Evolutionary conservation across 2,888 invertebrate genomes (phyloP), one percentile per base, ranked within the genome.

Genomic region (Tubulanus polymorphus): DNA sequence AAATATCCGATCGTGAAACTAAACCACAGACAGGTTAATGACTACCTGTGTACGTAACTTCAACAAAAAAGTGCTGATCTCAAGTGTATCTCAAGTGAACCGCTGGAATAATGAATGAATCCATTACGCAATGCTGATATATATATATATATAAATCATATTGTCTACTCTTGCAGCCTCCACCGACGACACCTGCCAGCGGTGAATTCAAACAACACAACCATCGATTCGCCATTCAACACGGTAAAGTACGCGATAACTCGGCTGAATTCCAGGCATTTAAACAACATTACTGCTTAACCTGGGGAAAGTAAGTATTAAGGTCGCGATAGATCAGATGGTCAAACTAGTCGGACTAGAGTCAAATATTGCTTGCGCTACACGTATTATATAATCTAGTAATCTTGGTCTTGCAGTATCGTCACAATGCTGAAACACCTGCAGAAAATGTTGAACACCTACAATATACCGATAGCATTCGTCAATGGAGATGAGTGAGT

Each of bases 141-240:
- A n/a, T n/a, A n/a, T n/a, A n/a, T n/a, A n/a, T n/a, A n/a, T n/a
- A n/a, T n/a, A 26, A 26, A 53, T 5, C 23, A 15, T 32, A 12
- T 28, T 30, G 12, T 35, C 18, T 27, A 30, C 48, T 47, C 15
- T 59, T 66, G 37, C 61, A 77, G 77, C 76, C 77, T 12, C 77
- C 78, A 45, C 76, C 78, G 0, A 76, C 78, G 1, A 77, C 78
- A 5, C 76, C 77, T n/a, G 72, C 73, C 8, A 71, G 68, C 56
- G 73, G 69, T 12, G 74, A 75, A 26, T 64, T 68, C 48, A 71
- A 71, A 51, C 64, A 69, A 30, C 53, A 65, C 48, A 62, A 62
- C 23, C 72, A 74, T 54, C 66, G 73, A 45, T 76, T 78, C 65
- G 74, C 73, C 23, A 70, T 77, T 37, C 77, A 78, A 64, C 69